phyloP scores from a whole-genome alignment of 2,888 invertebrate genomes.

The Unio delphinus region DNA sequence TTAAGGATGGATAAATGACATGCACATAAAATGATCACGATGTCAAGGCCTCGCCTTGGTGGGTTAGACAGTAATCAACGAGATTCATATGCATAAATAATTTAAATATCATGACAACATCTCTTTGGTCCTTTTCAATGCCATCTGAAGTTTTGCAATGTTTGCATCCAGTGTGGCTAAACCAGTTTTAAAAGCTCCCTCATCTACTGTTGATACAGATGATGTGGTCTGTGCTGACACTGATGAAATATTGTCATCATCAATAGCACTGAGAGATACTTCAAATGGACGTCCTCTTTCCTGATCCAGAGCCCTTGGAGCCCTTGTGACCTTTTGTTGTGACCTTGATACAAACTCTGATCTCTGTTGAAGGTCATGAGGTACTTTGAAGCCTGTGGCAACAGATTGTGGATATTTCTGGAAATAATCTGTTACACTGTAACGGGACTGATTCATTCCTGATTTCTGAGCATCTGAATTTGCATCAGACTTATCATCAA shows the following conservation, averaged over 20 bases:
- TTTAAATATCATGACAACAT: conserved; percentile 37
- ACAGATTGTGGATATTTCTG: conserved; percentile 42
- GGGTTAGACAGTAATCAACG: too few species aligned
- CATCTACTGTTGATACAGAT: conserved; percentile 53
- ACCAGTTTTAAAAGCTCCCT: conserved; percentile 57
- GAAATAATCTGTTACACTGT: conserved; percentile 63
- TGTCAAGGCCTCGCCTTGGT: too few species aligned
- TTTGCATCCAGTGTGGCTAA: conserved; percentile 64
- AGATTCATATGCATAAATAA: too few species aligned
- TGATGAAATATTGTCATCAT: conserved; percentile 46
- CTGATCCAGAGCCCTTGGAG: too few species aligned
- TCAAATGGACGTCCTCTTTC: conserved; percentile 1
- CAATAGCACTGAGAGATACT: conserved; percentile 58
- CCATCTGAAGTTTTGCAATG: conserved; percentile 57
- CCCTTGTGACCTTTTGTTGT: too few species aligned
- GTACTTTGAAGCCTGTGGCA: too few species aligned
- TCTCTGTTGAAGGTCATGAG: too few species aligned
- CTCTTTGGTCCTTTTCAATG: conserved; percentile 57
- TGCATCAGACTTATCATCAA: too few species aligned
- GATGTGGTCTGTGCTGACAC: conserved; percentile 40
- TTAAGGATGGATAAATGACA: too few species aligned
- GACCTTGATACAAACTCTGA: too few species aligned
- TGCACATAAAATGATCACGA: too few species aligned
- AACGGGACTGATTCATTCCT: conserved; percentile 42
- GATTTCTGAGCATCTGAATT: too few species aligned